Percentiles rank a stretch among this genome's conserved stretches.
These are phyloP conservation scores for Conops quadrifasciatus DNA, from an alignment of 2,888 invertebrate genomes.

Conservation along the genomic window DNA sequence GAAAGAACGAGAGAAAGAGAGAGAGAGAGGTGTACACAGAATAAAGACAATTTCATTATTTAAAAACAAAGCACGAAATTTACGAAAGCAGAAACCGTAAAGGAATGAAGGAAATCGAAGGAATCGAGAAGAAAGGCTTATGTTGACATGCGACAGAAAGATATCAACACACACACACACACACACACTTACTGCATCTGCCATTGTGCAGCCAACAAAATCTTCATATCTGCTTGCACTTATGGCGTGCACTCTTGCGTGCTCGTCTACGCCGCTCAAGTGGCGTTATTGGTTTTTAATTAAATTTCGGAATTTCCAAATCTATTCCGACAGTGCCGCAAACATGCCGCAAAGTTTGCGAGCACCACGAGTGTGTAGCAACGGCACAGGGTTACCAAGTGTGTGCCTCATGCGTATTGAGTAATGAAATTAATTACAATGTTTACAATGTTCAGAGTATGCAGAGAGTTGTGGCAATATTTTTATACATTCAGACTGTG, in stretches of 20 bases:
- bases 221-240: too few species aligned
- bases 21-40: constrained; percentile 22
- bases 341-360: constrained; percentile 23
- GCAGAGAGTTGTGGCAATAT: not conserved
- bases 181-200: too few species aligned
- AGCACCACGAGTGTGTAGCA: constrained; percentile 12
- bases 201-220: too few species aligned
- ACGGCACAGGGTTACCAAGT: constrained; percentile 1
- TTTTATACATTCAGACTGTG: too few species aligned
- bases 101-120: constrained; percentile 8
- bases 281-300: constrained; percentile 42
- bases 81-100: constrained; percentile 10
- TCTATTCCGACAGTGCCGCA: constrained; percentile 23
- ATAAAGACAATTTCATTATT: constrained; percentile 23
- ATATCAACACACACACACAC: not conserved
- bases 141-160: constrained; percentile 18
- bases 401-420: not conserved
- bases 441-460: too few species aligned
- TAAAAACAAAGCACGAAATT: not conserved
- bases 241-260: too few species aligned
- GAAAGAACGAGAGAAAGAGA: constrained; percentile 17
- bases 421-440: not conserved
- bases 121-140: constrained; percentile 11
- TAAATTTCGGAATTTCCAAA: constrained; percentile 38
- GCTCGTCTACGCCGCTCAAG: too few species aligned